Conservation (phyloP, 1,140 invertebrate species). For the Drosophila oshimai region DNA sequence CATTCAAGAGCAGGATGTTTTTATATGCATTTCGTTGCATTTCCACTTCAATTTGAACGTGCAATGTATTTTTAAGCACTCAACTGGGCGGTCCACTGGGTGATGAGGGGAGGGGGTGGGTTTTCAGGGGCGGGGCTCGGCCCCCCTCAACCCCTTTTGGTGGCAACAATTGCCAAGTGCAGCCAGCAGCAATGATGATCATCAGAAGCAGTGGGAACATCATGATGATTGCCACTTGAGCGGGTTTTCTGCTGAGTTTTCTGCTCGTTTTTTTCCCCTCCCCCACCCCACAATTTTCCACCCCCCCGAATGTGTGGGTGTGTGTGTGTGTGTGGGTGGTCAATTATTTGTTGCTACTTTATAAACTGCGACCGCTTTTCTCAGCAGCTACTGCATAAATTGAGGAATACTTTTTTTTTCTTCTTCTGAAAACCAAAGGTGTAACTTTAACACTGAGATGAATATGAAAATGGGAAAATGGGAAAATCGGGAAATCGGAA, state of each 20-base stretch:
- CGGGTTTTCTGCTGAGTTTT: conserved; percentile 39
- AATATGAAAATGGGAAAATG: background rate
- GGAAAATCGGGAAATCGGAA: conserved; percentile 2
- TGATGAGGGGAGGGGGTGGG: background rate
- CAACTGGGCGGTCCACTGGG: background rate
- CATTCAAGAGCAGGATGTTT: conserved; percentile 11
- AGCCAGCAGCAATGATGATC: conserved; percentile 40
- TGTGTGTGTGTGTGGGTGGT: conserved; percentile 20
- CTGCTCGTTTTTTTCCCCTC: conserved; percentile 4
- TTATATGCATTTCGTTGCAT: conserved; percentile 65
- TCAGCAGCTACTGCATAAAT: conserved; percentile 17
- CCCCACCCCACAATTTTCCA: conserved; percentile 1
- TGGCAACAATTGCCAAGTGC: conserved; percentile 74
- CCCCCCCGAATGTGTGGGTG: conserved; percentile 1
- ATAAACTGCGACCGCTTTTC: conserved; percentile 48
- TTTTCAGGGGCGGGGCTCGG: background rate
- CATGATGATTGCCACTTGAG: conserved; percentile 72
- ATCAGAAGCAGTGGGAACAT: conserved; percentile 18
- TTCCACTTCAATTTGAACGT: conserved; percentile 77
- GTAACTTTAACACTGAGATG: background rate
- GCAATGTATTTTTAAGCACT: conserved; percentile 77
- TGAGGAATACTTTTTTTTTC: background rate
- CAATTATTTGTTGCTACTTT: conserved; percentile 77
- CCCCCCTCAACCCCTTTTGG: background rate
- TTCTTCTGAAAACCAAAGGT: background rate